Evolutionary conservation across 2,113 vertebrate genomes (phyloP).

Genomic region (Phaethon lepturus): DNA sequence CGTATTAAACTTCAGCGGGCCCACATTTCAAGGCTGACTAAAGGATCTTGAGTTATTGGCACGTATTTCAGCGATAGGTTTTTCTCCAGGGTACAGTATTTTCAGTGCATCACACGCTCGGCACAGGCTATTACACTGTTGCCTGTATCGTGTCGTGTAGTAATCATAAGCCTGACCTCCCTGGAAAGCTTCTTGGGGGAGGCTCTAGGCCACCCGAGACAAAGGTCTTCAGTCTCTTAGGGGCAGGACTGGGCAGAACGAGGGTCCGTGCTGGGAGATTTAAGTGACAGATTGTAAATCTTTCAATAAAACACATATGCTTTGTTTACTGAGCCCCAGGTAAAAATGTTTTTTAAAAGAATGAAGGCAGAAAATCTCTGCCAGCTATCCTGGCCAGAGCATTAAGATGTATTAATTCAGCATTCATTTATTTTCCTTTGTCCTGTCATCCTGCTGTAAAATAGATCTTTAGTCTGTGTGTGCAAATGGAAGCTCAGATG

Average conservation of each 20-base stretch:
- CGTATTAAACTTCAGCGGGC: conserved; percentile 18
- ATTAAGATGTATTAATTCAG: conserved; percentile 25
- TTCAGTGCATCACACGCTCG: not conserved
- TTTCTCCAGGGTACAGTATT: conserved; percentile 45
- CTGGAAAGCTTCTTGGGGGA: conserved; percentile 10
- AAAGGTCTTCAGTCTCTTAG: not conserved
- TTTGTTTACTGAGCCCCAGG: not conserved
- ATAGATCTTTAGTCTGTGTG: not conserved
- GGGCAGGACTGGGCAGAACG: not conserved
- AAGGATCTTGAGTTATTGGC: conserved; percentile 53
- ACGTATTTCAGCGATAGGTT: conserved; percentile 7
- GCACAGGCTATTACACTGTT: not conserved
- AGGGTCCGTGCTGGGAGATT: not conserved
- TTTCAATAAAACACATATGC: accelerated
- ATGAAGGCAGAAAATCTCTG: not conserved
- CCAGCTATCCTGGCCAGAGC: not conserved
- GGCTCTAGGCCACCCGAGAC: not conserved
- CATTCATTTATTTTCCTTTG: not conserved
- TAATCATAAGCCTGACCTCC: conserved; percentile 32
- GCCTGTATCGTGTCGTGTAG: conserved; percentile 20
- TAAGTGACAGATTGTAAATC: not conserved
- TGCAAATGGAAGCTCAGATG: not conserved
- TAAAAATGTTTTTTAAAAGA: not conserved
- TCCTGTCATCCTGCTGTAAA: not conserved
- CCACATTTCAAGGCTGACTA: conserved; percentile 35